Percentiles rank a stretch among this genome's conserved stretches.
These are phyloP conservation scores for Athene cunicularia DNA, from an alignment of 2,113 vertebrate genomes.

Conservation along the genomic window DNA sequence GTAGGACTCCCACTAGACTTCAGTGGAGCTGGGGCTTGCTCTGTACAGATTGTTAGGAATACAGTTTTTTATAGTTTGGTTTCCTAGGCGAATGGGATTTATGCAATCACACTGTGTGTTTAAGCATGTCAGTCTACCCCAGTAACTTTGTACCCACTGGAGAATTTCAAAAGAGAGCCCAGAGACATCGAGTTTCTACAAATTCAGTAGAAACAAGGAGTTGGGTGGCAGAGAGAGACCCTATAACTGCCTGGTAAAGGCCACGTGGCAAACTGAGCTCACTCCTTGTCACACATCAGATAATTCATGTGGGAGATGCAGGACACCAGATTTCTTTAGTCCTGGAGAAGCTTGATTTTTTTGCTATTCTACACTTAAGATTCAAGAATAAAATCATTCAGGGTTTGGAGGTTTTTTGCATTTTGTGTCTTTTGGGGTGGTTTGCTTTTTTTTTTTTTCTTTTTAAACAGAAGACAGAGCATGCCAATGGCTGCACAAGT, in stretches of 20 bases:
- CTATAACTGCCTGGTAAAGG: background rate
- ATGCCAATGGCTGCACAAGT: background rate
- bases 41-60: background rate
- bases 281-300: background rate
- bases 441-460: background rate
- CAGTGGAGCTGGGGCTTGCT: background rate
- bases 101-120: background rate
- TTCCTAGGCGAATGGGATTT: background rate
- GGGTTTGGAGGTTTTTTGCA: background rate
- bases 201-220: background rate
- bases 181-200: background rate
- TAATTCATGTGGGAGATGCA: accelerated
- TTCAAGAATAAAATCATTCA: background rate
- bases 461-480: background rate
- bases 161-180: background rate
- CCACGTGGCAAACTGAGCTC: background rate
- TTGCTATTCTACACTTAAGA: background rate
- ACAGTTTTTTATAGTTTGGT: background rate
- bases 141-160: background rate
- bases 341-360: background rate
- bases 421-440: background rate
- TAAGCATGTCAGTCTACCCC: background rate
- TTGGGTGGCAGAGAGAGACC: background rate
- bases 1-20: background rate
- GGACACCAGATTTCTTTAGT: background rate